These are phyloP conservation scores for Nesometra sesokonis DNA, from an alignment of 35 echinoderm and acorn worm genomes.

Conservation along the genomic window DNA sequence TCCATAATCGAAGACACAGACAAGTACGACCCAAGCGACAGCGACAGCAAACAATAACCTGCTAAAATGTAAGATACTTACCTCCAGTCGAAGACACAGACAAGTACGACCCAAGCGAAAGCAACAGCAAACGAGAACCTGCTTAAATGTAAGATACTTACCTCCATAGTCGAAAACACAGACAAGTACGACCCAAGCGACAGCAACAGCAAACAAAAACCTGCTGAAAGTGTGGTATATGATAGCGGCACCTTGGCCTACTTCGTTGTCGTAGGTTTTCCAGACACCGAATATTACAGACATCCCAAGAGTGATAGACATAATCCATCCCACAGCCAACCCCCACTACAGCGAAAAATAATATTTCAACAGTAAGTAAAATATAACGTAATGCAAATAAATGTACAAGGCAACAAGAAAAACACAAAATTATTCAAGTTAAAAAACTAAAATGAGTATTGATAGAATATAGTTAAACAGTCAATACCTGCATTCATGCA, in stretches of 20 bases:
- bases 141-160: no score
- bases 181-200: constrained; percentile 46
- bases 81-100: no score
- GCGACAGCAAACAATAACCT: constrained; percentile 17
- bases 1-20: no score
- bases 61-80: no score
- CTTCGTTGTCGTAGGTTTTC: not conserved
- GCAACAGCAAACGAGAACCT: constrained; percentile 21
- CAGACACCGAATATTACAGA: not conserved
- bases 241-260: constrained; percentile 6
- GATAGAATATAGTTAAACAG: no score
- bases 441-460: no score
- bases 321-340: not conserved
- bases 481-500: no score
- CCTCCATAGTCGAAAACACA: constrained; percentile 38
- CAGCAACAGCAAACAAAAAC: constrained; percentile 18
- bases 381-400: no score
- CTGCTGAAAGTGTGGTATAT: constrained; percentile 14
- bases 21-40: constrained; percentile 38
- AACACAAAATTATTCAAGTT: no score
- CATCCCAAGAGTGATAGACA: not conserved
- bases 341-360: not conserved
- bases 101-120: not conserved
- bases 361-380: no score
- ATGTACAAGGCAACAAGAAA: not conserved